Base-by-base conservation (phyloP, 2,113 vertebrate genomes). In the Ancistrus triradiatus region DNA sequence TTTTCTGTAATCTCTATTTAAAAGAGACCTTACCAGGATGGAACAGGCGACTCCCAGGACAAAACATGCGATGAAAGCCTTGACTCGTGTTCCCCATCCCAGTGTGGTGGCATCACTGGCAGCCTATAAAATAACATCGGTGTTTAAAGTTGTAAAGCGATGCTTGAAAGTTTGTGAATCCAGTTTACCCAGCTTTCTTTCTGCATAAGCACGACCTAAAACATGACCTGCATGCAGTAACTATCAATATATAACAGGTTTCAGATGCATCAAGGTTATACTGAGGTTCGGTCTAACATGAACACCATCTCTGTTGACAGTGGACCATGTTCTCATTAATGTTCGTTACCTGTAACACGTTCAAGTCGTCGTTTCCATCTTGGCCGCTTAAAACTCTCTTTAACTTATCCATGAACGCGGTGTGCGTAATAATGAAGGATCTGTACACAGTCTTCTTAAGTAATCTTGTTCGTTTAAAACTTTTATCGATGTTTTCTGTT, bases 341-440 rank as follows among this genome's bases (percentile, higher is more conserved):
- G n/a, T n/a, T 48, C 14, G n/a, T 74, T 80, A 94, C 93, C 90
- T 94, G 71, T 66, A 95, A 52, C 2, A 88, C 81, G 19, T 86
- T 70, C 1, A 81, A 83, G 21, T 94, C 92, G 60, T 91, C 90
- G 51, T 56, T 33, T 51, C 66, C 85, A 59, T 97, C 92, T 55
- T 85, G 85, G 1, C 92, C 91, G 55, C 90, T 88, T 65, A 97
- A 75, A 69, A 94, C 92, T 77, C 84, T 85, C 88, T 93, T 95
- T 38, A 97, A 72, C 69, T 95, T 94, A 73, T 95, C 94, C 93
- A 93, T 93, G 0, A 48, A n/a, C n/a, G n/a, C n/a, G 31, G n/a
- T n/a, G 17, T 15, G 1, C 15, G 15, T 4, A 19, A 3, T 19
- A 7, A 24, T 22, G n/a, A 63, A 28, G 0, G 19, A 19, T 6